A percentile compares a stretch with the other conserved stretches of the same genome.
Conservation (phyloP, 2,113 vertebrate species). For the Perca flavescens region DNA sequence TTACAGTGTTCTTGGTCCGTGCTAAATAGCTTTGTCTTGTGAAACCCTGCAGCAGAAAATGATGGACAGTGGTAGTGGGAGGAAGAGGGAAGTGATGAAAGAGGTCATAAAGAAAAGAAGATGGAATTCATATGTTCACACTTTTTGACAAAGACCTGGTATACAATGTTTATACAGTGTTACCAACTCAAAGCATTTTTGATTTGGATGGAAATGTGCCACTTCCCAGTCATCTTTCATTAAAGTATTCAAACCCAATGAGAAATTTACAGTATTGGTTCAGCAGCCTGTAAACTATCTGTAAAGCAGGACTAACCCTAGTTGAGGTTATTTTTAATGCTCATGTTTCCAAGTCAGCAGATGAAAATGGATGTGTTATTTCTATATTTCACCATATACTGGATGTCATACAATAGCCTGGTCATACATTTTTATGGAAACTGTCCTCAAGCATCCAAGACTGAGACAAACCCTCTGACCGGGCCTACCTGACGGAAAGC, state of each 20-base stretch:
- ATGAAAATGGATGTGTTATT: constrained; percentile 1
- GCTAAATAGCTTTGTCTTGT: neutral
- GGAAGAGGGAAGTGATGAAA: constrained; percentile 24
- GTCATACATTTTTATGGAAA: constrained; percentile 23
- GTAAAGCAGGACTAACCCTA: neutral
- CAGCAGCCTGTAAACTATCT: constrained; percentile 9
- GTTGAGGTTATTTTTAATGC: constrained; percentile 11
- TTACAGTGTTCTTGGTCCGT: neutral
- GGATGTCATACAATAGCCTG: constrained; percentile 3
- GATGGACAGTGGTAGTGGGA: constrained; percentile 24
- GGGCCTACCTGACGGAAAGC: constrained; percentile 18
- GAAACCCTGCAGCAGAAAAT: constrained; percentile 18
- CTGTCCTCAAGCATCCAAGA: constrained; percentile 13
- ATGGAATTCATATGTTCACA: constrained; percentile 12
- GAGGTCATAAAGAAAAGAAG: constrained; percentile 6
- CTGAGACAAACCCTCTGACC: constrained; percentile 5
- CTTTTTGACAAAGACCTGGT: constrained; percentile 2
- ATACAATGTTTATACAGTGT: constrained; percentile 8
- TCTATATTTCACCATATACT: constrained; percentile 23
- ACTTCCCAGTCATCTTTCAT: constrained; percentile 3
- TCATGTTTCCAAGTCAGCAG: constrained; percentile 2
- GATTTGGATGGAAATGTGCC: constrained; percentile 18
- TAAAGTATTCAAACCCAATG: constrained; percentile 20
- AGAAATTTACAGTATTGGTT: constrained; percentile 10
- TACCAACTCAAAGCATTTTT: constrained; percentile 1